A percentile compares a stretch with the other conserved stretches of the same genome.
phyloP scores from a whole-genome alignment of 2,888 invertebrate species.

The Acholoe squamosa region DNA sequence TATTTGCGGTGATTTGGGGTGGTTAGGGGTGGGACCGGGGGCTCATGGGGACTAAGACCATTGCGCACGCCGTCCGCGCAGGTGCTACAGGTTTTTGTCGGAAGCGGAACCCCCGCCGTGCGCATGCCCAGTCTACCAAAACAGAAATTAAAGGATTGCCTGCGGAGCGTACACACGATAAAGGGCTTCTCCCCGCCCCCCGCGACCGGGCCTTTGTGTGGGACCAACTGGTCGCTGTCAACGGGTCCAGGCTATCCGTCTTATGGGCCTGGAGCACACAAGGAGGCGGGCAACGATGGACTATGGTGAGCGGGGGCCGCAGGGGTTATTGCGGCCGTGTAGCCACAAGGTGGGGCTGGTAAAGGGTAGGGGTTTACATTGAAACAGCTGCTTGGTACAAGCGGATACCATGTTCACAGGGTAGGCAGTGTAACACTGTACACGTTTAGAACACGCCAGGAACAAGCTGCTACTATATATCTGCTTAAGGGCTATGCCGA shows the following conservation, averaged over 20 bases:
- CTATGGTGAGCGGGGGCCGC: background rate
- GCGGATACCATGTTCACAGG: slow-evolving; percentile 13
- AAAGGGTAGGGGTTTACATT: background rate
- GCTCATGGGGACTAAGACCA: background rate
- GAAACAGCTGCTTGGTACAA: background rate
- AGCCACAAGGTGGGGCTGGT: too few relatives aligned
- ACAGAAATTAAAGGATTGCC: slow-evolving; percentile 57
- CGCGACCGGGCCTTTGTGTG: background rate
- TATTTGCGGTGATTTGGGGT: slow-evolving; percentile 3
- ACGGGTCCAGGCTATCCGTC: slow-evolving; percentile 22
- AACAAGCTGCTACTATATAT: too few relatives aligned
- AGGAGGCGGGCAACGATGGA: background rate
- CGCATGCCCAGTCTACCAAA: slow-evolving; percentile 55
- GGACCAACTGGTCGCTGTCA: slow-evolving; percentile 57
- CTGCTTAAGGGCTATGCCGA: too few relatives aligned
- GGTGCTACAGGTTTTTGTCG: slow-evolving; percentile 55
- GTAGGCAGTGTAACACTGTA: background rate
- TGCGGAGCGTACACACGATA: slow-evolving; percentile 30
- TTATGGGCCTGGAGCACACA: background rate
- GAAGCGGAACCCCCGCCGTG: slow-evolving; percentile 55
- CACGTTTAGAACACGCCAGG: too few relatives aligned
- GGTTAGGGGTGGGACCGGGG: slow-evolving; percentile 19
- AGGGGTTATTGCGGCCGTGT: background rate
- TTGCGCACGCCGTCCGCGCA: slow-evolving; percentile 42
- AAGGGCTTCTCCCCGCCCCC: slow-evolving; percentile 7